Evolutionary conservation across 2,888 invertebrate genomes (phyloP).

Genomic region (Lymantria dispar): DNA sequence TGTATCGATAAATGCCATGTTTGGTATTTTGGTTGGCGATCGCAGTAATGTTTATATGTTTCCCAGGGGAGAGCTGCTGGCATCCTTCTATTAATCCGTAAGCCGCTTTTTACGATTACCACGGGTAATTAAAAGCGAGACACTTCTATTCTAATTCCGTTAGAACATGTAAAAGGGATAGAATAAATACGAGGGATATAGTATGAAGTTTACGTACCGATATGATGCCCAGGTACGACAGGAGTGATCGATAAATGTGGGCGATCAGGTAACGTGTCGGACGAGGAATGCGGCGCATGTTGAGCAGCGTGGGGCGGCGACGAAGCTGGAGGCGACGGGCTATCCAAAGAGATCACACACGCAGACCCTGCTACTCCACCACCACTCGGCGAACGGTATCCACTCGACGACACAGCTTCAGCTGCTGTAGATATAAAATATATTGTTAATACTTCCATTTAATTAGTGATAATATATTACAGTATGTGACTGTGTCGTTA

Average conservation of each 20-base stretch:
- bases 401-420: slow-evolving; percentile 82
- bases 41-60: no score
- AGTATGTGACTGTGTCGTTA: no score
- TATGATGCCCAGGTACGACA: slow-evolving; percentile 25
- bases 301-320: slow-evolving; percentile 32
- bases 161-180: no score
- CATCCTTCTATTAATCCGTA: no score
- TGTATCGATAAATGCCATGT: no score
- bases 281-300: slow-evolving; percentile 26
- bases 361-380: slow-evolving; percentile 45
- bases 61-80: no score
- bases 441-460: not conserved
- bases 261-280: slow-evolving; percentile 36
- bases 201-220: not conserved
- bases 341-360: slow-evolving; percentile 84
- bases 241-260: slow-evolving; percentile 55
- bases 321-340: slow-evolving; percentile 82
- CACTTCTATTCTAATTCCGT: no score
- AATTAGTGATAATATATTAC: no score
- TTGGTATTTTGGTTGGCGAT: no score
- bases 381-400: slow-evolving; percentile 82
- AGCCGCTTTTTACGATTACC: no score
- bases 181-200: no score
- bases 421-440: slow-evolving; percentile 30
- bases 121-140: no score